Base-by-base conservation (phyloP, 2,797 vertebrate species). In the Linurgus olivaceus region DNA sequence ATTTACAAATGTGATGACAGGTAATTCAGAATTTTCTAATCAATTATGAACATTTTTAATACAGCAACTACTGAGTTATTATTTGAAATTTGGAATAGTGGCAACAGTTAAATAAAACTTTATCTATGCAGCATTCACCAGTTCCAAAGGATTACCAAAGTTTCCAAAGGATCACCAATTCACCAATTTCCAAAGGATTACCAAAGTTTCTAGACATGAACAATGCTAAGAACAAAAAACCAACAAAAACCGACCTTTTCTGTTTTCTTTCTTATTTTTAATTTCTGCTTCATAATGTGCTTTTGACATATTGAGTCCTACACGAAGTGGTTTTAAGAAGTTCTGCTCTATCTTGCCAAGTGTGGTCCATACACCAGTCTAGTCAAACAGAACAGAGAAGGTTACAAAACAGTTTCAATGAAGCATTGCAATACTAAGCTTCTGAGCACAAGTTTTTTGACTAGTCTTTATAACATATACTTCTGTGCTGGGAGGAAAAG, bases 231-330 rank as follows among this genome's bases (percentile, higher is more conserved):
- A 55, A 85, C 86, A 74, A 96, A 63, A 77, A 96, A 50, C 6
- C 4, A 4, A 8, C 44, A n/a, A 37, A 44, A 96, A 96, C 98
- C 31, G 50, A 98, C 98, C 98, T 98, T 87, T 97, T 80, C 97
- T 98, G 81, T 98, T 98, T 94, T 98, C 98, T 93, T 96, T 98
- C 96, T 98, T 98, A 21, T 95, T 98, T 96, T 98, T 99, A 76
- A 99, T 98, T 96, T 99, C 98, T 92, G 98, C 96, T 83, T 98
- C 97, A 90, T 99, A 99, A 97, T 99, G 98, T 14, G 98, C 97
- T 97, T 98, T 99, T 67, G 99, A 99, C 97, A 99, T 98, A 96
- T 98, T 98, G 90, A 99, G 98, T 91, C 98, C 99, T 81, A 98
- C 98, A 19, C 98, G 98, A 40, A 99, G 97, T 55, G 98, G 98